Base-by-base conservation (phyloP, 2,797 vertebrate genomes). In the Sebastes diploproa region DNA sequence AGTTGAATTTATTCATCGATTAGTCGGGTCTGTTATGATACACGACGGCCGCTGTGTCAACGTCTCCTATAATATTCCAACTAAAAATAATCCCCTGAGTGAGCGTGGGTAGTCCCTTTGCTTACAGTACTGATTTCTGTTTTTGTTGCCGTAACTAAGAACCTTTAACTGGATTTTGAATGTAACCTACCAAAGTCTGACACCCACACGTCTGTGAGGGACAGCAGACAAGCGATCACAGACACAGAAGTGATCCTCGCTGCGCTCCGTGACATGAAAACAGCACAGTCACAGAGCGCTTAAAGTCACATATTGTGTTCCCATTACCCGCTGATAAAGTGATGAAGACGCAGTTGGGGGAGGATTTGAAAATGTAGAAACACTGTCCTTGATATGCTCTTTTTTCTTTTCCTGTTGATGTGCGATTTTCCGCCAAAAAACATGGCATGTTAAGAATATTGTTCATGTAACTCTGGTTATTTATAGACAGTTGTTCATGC, bases 191-290 rank as follows among this genome's bases (percentile, higher is more conserved):
- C 77, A 67, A 75, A 77, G 75, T 56, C 67, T 72, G 79, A 88
- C 83, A 68, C 79, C 79, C 75, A 87, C 82, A 79, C 30, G 14
- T 82, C 73, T 81, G 81, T 65, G 75, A 84, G 70, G 84, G 81
- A 83, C 72, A 74, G 76, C 30, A 75, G 76, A 82, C 64, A 12
- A 76, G 85, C 46, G 64, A 75, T 78, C 76, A 50, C 59, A 80
- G 42, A 58, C 63, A 38, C 36, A 63, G 75, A 82, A 59, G 75
- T 52, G 79, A 83, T 85, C 38, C 63, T 83, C 60, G 50, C 64
- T 46, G 64, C 6, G 36, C 70, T 67, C 63, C 1, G 1, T 4
- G 25, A 78, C 54, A 83, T 70, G 38, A 78, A 84, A 78, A 77
- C 74, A 83, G 59, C 72, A 32, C 55, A 73, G 59, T 66, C 59